Conservation (phyloP, 2,888 invertebrate genomes). For the Therioaphis trifolii region DNA sequence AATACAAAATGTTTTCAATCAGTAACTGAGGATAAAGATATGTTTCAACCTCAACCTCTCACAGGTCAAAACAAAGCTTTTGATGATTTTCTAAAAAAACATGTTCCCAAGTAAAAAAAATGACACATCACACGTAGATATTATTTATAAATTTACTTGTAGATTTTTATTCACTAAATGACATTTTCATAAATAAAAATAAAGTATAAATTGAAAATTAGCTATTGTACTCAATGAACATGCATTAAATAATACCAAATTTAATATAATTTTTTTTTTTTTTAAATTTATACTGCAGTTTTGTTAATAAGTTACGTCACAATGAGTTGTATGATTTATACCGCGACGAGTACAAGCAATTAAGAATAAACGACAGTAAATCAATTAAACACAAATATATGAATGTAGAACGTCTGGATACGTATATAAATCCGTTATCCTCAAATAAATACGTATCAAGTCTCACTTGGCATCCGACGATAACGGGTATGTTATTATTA, state of each 20-base stretch:
- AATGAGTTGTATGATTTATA: conserved; percentile 57
- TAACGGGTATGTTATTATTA: conserved; percentile 19
- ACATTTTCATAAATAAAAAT: background rate
- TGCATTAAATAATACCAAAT: no score
- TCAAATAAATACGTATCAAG: conserved; percentile 34
- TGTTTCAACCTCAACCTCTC: conserved; percentile 41
- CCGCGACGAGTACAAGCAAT: conserved; percentile 50
- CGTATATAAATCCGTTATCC: background rate
- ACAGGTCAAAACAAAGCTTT: conserved; percentile 15
- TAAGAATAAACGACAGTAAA: conserved; percentile 3
- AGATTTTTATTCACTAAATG: background rate
- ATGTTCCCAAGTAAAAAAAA: conserved; percentile 50
- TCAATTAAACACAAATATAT: background rate
- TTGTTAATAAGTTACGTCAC: conserved; percentile 35
- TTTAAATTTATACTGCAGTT: conserved; percentile 13
- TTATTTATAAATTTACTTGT: background rate
- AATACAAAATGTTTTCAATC: conserved; percentile 55
- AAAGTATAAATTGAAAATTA: background rate
- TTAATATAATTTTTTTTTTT: background rate
- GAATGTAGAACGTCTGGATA: background rate
- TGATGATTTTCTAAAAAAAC: conserved; percentile 48
- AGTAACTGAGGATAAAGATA: conserved; percentile 34
- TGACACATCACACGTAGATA: background rate
- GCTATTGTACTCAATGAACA: background rate
- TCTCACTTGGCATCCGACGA: conserved; percentile 48